Base-by-base conservation (phyloP, 2,797 vertebrate species). In the Tympanoctomys barrerae region DNA sequence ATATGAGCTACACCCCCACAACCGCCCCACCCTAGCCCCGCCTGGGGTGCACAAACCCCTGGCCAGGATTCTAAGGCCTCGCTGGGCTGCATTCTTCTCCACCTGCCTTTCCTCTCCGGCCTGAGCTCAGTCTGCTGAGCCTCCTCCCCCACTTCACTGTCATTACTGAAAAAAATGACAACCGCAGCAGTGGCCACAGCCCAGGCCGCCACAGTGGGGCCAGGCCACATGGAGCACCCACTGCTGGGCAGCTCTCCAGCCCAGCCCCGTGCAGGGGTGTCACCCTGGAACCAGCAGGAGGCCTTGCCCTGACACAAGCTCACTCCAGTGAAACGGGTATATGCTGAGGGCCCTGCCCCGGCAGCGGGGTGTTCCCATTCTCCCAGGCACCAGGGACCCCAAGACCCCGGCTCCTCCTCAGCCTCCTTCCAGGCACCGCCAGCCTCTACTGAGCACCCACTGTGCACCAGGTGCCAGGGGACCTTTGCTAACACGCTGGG, bases 231-330 rank as follows among this genome's bases (percentile, higher is more conserved):
- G 10, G 39, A 0, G 26, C 31, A 11, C 49, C 12, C 7, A 7
- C 2, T 59, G 36, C 2, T 12, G 54, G 2, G 24, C 1, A 24
- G 10, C 2, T 42, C n/a, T 6, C 66, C 16, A 18, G 24, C 24
- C 4, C 42, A 0, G 13, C 0, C 24, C 14, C 42, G 4, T 64
- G n/a, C 28, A 28, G 46, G 33, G 59, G 42, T 1, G 11, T 7
- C 49, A 0, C 1, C 4, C 3, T 3, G 88, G 54, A 0, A 0
- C 16, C 21, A 0, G 4, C 0, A 0, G 33, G 42, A 46, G 1
- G 8, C 28, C 26, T 2, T 0, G 31, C 36, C 33, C 1, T 1
- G 10, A 91, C 0, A 12, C 1, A 39, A 19, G 52, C 31, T 22
- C 13, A 24, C 8, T 66, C 8, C 7, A 3, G 82, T 54, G 42